A percentile compares a stretch with the other conserved stretches of the same genome.
Conservation (phyloP, 2,113 vertebrate genomes). For the Coregonus clupeaformis region DNA sequence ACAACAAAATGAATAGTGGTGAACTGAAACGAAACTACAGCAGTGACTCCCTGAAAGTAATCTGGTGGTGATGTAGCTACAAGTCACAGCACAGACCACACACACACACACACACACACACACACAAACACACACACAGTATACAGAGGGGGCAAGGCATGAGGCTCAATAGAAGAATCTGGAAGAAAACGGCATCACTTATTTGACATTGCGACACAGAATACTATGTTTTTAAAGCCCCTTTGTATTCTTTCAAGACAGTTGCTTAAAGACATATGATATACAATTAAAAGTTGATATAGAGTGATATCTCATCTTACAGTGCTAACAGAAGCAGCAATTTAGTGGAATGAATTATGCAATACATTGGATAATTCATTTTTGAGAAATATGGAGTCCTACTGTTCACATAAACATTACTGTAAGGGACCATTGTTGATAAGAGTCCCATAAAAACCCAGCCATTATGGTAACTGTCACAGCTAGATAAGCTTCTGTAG, state of each 20-base stretch:
- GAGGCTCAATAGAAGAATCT: not conserved
- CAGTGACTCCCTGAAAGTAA: not conserved
- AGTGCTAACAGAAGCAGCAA: not conserved
- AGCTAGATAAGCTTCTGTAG: not conserved
- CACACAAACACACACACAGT: not conserved
- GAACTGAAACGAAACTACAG: not conserved
- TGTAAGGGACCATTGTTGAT: not conserved
- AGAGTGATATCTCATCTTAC: not conserved
- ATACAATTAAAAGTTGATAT: not conserved
- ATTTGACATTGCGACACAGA: not conserved
- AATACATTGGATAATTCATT: not conserved
- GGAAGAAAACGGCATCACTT: not conserved
- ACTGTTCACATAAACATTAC: not conserved
- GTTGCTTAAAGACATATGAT: not conserved
- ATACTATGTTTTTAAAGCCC: not conserved
- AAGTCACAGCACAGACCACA: constrained; percentile 10
- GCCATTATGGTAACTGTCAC: not conserved
- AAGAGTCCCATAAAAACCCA: not conserved
- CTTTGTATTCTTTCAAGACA: not conserved
- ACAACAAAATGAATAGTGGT: not conserved
- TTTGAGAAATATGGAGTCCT: not conserved
- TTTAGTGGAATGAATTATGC: not conserved
- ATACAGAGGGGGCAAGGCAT: not conserved
- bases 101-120: constrained; percentile 1
- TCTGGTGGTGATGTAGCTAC: constrained; percentile 16